Base-by-base conservation (phyloP, 1,140 invertebrate genomes). In the Chironomus striatipennis region DNA sequence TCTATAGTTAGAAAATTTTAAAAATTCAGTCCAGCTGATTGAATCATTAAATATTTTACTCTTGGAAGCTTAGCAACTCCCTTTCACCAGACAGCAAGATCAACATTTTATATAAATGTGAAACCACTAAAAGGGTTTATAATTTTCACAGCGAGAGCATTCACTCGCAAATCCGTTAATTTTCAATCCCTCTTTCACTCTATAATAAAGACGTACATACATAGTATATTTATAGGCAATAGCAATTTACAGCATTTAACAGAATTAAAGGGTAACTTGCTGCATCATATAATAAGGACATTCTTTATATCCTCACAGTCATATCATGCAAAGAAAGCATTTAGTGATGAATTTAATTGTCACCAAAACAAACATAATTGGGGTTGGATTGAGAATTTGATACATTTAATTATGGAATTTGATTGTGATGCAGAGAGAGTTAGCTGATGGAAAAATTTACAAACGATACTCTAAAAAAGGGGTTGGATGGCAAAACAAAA, bases 81-180 rank as follows among this genome's bases (percentile, higher is more conserved):
- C 18, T 67, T 18, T 67, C 65, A 70, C 65, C 18, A 20, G 9
- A 3, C 8, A 70, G 65, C 65, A 10, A 70, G 18, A 34, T 34
- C 24, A 34, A 5, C 24, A 34, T 34, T 34, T 34, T 34, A 34
- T 18, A 20, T 70, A 17, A 15, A 21, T 18, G 65, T 8, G 12
- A 70, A 70, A 70, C 65, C 65, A 20, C 65, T 18, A 7, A 70
- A 18, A 70, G 65, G 65, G 65, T 70, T 70, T 70, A 70, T 70
- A 70, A 70, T 70, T 70, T 70, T 70, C 65, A 70, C 65, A 70
- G 65, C 65, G 10, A 18, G 65, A 70, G 20, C 17, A 70, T 70
- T 70, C 18, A 70, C 20, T 70, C 65, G 17, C 65, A 70, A 70
- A 70, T 70, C 65, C 65, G 17, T 70, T 70, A 70, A 70, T 70